phyloP scores from a whole-genome alignment of 2,888 invertebrate genomes.

The Arrhopalites spinosus region DNA sequence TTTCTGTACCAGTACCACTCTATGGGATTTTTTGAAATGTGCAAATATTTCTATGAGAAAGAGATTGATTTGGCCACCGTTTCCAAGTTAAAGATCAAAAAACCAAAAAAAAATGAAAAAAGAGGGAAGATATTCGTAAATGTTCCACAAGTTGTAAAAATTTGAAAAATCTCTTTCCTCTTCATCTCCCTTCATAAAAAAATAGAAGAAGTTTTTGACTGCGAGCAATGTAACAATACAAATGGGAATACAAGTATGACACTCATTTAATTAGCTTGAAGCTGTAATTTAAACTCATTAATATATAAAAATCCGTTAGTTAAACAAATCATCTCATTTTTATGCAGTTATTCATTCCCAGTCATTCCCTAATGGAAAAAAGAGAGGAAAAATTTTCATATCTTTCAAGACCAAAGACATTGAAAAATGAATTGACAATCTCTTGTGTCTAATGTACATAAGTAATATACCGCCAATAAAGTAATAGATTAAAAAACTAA shows the following conservation, averaged over 20 bases:
- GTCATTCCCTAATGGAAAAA: background rate
- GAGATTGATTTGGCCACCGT: conserved; percentile 19
- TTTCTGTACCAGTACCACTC: too few relatives aligned
- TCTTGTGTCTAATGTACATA: too few relatives aligned
- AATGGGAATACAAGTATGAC: background rate
- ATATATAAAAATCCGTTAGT: conserved; percentile 10
- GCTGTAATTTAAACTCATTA: conserved; percentile 20
- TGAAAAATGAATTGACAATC: conserved; percentile 25
- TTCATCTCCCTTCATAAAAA: too few relatives aligned
- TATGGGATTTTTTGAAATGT: too few relatives aligned
- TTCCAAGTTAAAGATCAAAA: conserved; percentile 19
- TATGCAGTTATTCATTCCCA: conserved; percentile 12
- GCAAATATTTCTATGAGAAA: too few relatives aligned
- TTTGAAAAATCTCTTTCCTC: too few relatives aligned
- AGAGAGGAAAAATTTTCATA: background rate
- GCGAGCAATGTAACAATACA: too few relatives aligned
- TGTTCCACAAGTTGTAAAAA: too few relatives aligned
- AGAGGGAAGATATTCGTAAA: background rate
- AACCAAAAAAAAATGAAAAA: background rate
- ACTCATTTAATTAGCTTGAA: conserved; percentile 19
- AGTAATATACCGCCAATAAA: background rate
- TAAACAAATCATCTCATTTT: conserved; percentile 26
- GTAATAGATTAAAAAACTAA: background rate
- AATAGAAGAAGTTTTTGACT: too few relatives aligned
- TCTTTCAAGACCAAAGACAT: conserved; percentile 5